phyloP scores from a whole-genome alignment of 1,140 invertebrate species.

The Geopemphigus sp. region DNA sequence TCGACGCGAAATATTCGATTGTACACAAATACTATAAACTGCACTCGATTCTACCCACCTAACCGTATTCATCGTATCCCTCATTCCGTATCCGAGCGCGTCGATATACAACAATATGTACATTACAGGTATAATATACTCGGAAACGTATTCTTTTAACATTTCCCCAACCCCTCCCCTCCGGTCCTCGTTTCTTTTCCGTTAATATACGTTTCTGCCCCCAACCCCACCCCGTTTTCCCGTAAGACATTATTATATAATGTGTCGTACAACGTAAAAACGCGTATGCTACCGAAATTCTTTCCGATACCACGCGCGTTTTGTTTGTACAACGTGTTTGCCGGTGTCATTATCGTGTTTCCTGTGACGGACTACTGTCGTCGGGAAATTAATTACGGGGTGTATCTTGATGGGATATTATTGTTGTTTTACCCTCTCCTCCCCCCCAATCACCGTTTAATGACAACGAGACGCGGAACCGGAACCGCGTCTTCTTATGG shows the following conservation, averaged over 20 bases:
- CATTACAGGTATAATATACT: too few species aligned
- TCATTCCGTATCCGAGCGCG: not conserved
- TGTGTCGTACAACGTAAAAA: not conserved
- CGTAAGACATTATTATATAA: not conserved
- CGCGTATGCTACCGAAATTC: not conserved
- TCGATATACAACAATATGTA: too few species aligned
- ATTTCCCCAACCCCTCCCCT: too few species aligned
- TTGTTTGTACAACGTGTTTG: not conserved
- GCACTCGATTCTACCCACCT: not conserved
- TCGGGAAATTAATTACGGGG: conserved; percentile 46
- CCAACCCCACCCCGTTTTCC: not conserved
- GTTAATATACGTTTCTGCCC: too few species aligned
- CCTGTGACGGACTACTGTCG: conserved; percentile 27
- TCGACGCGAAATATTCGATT: conserved; percentile 18
- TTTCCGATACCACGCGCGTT: not conserved
- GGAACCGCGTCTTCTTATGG: conserved; percentile 47
- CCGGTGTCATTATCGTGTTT: conserved; percentile 43
- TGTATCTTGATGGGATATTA: conserved; percentile 36
- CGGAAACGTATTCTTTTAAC: too few species aligned
- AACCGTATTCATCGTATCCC: too few species aligned
- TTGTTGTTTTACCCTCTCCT: conserved; percentile 36
- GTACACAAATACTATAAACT: conserved; percentile 8
- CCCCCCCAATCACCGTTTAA: too few species aligned
- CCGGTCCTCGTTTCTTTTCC: too few species aligned
- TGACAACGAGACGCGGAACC: conserved; percentile 10